A percentile compares a stretch with the other conserved stretches of the same genome.
Conservation (phyloP, 92 coral and sea anemone species). For the Phymanthus crucifer region DNA sequence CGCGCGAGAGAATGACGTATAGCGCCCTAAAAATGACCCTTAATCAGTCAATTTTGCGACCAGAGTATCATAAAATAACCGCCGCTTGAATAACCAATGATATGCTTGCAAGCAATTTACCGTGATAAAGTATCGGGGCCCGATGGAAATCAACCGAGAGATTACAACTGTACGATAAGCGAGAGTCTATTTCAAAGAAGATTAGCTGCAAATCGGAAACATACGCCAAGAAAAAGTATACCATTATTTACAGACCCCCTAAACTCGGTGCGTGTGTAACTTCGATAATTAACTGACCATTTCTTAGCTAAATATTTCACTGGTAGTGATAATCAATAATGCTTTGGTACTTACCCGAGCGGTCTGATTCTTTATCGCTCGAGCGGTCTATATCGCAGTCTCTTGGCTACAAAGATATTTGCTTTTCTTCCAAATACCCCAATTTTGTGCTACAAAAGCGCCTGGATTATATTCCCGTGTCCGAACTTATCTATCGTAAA, state of each 20-base stretch:
- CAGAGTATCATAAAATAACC: conserved; percentile 19
- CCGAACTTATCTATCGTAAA: conserved; percentile 16
- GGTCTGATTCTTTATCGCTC: neutral
- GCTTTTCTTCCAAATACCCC: neutral
- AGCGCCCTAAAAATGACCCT: conserved; percentile 10
- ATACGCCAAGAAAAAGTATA: neutral
- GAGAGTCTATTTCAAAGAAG: neutral
- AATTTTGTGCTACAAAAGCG: neutral
- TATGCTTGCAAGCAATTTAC: conserved; percentile 21
- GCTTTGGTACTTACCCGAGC: neutral
- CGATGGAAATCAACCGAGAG: neutral
- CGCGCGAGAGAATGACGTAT: neutral
- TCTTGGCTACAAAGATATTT: neutral
- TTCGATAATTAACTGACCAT: neutral
- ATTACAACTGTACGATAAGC: conserved; percentile 1
- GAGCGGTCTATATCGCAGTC: neutral
- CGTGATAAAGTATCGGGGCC: neutral
- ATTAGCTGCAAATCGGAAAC: conserved; percentile 31
- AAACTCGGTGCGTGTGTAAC: neutral
- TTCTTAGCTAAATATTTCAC: neutral
- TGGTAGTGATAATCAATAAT: neutral
- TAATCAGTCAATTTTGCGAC: conserved; percentile 9
- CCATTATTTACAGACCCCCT: neutral
- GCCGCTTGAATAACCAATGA: conserved; percentile 24
- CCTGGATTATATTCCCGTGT: neutral